Evolutionary conservation across 2,797 vertebrate species (phyloP), one percentile per base, ranked within the genome.

Genomic region (Hipposideros larvatus): DNA sequence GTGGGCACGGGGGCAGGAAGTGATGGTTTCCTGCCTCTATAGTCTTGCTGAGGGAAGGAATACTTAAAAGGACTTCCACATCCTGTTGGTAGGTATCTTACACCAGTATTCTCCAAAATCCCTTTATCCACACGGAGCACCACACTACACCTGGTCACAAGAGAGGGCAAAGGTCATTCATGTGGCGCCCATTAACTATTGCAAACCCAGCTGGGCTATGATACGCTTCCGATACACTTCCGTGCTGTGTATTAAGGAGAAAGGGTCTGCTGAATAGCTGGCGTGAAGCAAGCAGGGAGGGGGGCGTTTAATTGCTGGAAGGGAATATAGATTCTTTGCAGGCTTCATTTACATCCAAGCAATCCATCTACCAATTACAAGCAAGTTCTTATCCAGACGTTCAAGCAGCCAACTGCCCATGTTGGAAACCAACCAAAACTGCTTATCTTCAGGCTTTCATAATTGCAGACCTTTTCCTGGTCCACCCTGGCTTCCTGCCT

Each of bases 331-430:
- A 87, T 91, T 90, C 65, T 93, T 96, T 93, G 77, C 95, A 95
- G 94, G 89, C 93, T 95, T 87, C 91, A 87, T 95, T 95, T 87
- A 75, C 37, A 94, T 79, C 63, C 68, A 79, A 87, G 63, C 53
- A 65, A 96, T 93, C 94, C 94, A 96, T 97, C 96, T 73, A 89
- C 94, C 95, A 96, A 95, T 97, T 94, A 96, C 66, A 89, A 95
- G 87, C 74, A 87, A 82, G 91, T 91, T 95, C 89, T 96, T 90
- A 93, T 28, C 65, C 96, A 97, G 94, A 96, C 91, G 63, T 87
- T 89, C 94, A 91, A 93, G 91, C 88, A 80, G 92, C 55, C 59
- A 86, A 97, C 90, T 84, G 90, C 83, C 88, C 15, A 0, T 22
- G 86, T 1, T 97, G 95, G 95, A 92, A 91, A 70, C 79, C 91